Conservation (phyloP, 2,113 vertebrate species). For the Otolemur garnettii region DNA sequence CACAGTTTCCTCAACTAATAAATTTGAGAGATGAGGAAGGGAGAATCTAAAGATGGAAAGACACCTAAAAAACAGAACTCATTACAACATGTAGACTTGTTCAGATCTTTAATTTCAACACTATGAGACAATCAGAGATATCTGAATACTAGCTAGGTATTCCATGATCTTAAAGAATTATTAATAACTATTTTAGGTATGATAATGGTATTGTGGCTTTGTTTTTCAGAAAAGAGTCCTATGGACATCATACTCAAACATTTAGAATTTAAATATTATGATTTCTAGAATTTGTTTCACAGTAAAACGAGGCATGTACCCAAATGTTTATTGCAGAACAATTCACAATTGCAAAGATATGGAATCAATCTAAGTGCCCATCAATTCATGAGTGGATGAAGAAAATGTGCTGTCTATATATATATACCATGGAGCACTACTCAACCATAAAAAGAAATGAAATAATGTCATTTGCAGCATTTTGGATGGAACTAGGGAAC, state of each 20-base stretch:
- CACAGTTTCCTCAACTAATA: neutral
- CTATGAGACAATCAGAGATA: neutral
- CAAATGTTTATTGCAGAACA: too few species aligned
- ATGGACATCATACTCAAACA: neutral
- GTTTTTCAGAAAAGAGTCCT: constrained; percentile 3
- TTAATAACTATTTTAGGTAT: neutral
- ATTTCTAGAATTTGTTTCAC: constrained; percentile 42
- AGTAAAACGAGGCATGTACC: neutral
- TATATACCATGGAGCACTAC: too few species aligned
- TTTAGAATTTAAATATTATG: constrained; percentile 46
- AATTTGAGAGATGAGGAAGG: neutral
- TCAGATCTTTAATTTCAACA: constrained; percentile 45
- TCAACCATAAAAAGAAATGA: too few species aligned
- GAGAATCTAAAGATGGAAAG: constrained; percentile 25
- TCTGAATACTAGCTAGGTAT: constrained; percentile 19
- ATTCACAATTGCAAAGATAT: too few species aligned
- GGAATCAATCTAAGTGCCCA: too few species aligned
- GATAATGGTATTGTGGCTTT: constrained; percentile 5
- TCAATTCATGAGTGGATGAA: too few species aligned
- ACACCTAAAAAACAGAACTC: neutral
- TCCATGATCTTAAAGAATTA: neutral
- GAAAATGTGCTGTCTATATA: too few species aligned
- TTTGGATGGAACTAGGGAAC: too few species aligned
- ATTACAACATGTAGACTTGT: neutral
- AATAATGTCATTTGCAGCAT: too few species aligned